A percentile compares a stretch with the other conserved stretches of the same genome.
Evolutionary conservation across 2,113 vertebrate species (phyloP).

Genomic region (Cyprinodon brontotheroides): DNA sequence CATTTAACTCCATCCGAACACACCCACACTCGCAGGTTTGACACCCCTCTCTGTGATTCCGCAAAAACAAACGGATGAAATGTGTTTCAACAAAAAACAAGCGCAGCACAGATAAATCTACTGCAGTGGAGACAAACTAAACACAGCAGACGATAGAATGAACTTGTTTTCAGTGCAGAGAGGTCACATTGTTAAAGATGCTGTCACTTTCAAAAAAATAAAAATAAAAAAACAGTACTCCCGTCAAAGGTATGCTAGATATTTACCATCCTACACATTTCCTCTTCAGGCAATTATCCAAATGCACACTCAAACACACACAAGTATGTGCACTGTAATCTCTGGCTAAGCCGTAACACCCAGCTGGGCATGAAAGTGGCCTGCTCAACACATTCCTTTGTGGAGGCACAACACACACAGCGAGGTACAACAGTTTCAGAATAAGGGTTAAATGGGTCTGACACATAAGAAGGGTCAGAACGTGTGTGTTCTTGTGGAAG

Average conservation of each 20-base stretch:
- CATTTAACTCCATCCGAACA: slow-evolving; percentile 25
- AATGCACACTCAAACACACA: slow-evolving; percentile 37
- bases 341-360: slow-evolving; percentile 57
- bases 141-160: not conserved
- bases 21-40: slow-evolving; percentile 42
- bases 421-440: slow-evolving; percentile 32
- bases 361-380: slow-evolving; percentile 62
- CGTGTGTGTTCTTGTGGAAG: slow-evolving; percentile 5
- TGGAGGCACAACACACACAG: slow-evolving; percentile 46
- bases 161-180: not conserved
- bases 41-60: slow-evolving; percentile 40
- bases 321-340: slow-evolving; percentile 53
- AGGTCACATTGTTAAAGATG: slow-evolving; percentile 11
- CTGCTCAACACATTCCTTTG: slow-evolving; percentile 73
- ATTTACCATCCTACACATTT: slow-evolving; percentile 38
- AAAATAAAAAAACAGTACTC: slow-evolving; percentile 12
- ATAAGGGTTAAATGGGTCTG: slow-evolving; percentile 46
- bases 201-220: slow-evolving; percentile 13
- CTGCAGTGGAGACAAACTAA: not conserved
- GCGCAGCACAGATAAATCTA: not conserved
- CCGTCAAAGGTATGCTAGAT: slow-evolving; percentile 32
- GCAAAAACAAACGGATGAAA: slow-evolving; percentile 29
- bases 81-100: slow-evolving; percentile 19
- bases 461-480: slow-evolving; percentile 23
- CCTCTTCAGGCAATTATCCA: slow-evolving; percentile 44